phyloP scores from a whole-genome alignment of 2,888 invertebrate genomes.

The Drosophila formosana region DNA sequence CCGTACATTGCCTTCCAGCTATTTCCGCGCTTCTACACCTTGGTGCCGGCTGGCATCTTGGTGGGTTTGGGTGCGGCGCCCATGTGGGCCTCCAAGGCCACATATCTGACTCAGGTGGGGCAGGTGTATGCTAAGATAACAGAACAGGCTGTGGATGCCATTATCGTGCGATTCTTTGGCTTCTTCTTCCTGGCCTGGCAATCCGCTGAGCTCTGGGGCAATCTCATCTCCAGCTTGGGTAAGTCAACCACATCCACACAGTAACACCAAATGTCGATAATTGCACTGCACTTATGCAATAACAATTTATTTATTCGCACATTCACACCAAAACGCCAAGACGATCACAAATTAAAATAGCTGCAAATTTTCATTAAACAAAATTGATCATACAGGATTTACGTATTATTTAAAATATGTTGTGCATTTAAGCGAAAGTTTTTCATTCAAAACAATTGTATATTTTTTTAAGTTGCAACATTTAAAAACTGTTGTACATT shows the following conservation, averaged over 20 bases:
- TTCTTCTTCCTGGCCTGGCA: slow-evolving; percentile 99
- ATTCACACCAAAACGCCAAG: no score
- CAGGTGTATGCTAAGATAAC: slow-evolving; percentile 95
- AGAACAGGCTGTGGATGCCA: slow-evolving; percentile 94
- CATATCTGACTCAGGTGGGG: slow-evolving; percentile 97
- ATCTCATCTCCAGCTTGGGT: slow-evolving; percentile 95
- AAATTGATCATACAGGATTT: no score
- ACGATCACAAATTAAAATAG: no score
- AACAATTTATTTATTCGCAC: no score
- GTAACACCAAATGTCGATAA: no score
- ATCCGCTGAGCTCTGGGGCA: slow-evolving; percentile 98
- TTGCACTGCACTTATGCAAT: no score
- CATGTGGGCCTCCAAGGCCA: slow-evolving; percentile 99
- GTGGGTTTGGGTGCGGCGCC: slow-evolving; percentile 98
- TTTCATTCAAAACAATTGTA: no score
- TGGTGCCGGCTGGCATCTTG: slow-evolving; percentile 96
- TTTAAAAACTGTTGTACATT: no score
- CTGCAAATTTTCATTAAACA: no score
- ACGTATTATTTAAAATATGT: no score
- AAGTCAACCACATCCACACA: slow-evolving; percentile 32
- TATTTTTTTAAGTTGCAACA: no score
- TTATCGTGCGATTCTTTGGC: slow-evolving; percentile 98
- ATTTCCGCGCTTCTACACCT: slow-evolving; percentile 95
- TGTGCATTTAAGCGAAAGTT: no score
- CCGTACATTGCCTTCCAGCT: slow-evolving; percentile 98